Conservation (phyloP, 2,888 invertebrate genomes). For the Pandemis cinnamomeana region DNA sequence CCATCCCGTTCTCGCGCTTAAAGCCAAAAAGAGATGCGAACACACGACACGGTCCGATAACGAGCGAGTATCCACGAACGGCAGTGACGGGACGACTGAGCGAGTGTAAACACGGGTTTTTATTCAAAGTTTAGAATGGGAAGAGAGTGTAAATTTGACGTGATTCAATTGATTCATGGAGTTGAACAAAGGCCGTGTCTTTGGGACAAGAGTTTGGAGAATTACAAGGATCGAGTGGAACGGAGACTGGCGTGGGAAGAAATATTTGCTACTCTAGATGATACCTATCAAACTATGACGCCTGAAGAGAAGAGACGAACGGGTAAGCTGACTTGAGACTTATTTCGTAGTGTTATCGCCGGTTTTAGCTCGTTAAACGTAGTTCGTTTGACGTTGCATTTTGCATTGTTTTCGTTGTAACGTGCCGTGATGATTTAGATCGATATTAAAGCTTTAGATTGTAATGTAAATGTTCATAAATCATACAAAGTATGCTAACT, state of each 20-base stretch:
- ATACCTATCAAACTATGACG: conserved; percentile 66
- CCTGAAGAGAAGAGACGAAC: conserved; percentile 63
- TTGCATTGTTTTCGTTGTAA: conserved; percentile 13
- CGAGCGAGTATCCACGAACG: conserved; percentile 41
- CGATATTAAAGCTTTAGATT: background rate
- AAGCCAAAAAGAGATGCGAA: conserved; percentile 49
- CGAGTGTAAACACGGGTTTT: conserved; percentile 60
- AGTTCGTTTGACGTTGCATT: conserved; percentile 12
- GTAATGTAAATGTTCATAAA: background rate
- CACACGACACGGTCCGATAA: conserved; percentile 67
- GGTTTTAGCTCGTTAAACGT: background rate
- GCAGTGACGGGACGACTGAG: conserved; percentile 66
- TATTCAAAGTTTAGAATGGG: conserved; percentile 50
- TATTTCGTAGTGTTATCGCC: background rate
- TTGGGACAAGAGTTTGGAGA: conserved; percentile 74
- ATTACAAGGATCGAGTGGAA: conserved; percentile 74
- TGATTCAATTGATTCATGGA: conserved; percentile 61
- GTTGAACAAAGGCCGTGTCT: conserved; percentile 69
- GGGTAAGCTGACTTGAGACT: conserved; percentile 58
- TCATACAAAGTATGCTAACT: too few species aligned
- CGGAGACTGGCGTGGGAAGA: conserved; percentile 73
- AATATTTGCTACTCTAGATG: conserved; percentile 67
- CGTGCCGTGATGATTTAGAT: conserved; percentile 24
- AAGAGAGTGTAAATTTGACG: conserved; percentile 72
- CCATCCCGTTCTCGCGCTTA: conserved; percentile 50